A percentile compares a stretch with the other conserved stretches of the same genome.
Conservation (phyloP, 1,140 invertebrate species). For the Helicoverpa zea region DNA sequence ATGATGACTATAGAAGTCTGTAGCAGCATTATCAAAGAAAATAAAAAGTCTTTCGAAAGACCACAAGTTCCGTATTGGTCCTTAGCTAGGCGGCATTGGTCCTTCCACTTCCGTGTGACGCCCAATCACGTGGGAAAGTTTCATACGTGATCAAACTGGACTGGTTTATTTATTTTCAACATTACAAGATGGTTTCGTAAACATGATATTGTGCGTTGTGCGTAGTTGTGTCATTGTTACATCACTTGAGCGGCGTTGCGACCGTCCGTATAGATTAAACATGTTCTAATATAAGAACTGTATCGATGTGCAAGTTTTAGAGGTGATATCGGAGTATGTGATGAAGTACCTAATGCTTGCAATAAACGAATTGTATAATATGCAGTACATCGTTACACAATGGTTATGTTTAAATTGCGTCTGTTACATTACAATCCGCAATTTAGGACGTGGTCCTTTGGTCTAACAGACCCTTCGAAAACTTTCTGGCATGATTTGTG, state of each 20-base stretch:
- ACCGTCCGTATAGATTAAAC: slow-evolving; percentile 42
- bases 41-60: too few relatives aligned
- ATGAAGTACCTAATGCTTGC: background rate
- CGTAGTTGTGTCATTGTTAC: slow-evolving; percentile 38
- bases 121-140: slow-evolving; percentile 10
- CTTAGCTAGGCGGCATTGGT: background rate
- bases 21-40: too few relatives aligned
- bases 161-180: slow-evolving; percentile 25
- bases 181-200: slow-evolving; percentile 24
- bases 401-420: background rate
- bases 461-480: too few relatives aligned
- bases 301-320: slow-evolving; percentile 33
- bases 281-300: slow-evolving; percentile 39
- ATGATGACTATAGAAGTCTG: too few relatives aligned
- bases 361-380: background rate
- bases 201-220: slow-evolving; percentile 17
- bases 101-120: background rate
- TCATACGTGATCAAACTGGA: background rate
- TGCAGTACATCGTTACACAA: background rate
- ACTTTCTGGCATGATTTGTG: too few relatives aligned
- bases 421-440: background rate
- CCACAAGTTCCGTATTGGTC: too few relatives aligned
- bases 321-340: background rate
- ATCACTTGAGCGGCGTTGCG: slow-evolving; percentile 22
- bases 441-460: too few relatives aligned